Conservation (phyloP, 2,113 vertebrate species). For the Hypomesus transpacificus region DNA sequence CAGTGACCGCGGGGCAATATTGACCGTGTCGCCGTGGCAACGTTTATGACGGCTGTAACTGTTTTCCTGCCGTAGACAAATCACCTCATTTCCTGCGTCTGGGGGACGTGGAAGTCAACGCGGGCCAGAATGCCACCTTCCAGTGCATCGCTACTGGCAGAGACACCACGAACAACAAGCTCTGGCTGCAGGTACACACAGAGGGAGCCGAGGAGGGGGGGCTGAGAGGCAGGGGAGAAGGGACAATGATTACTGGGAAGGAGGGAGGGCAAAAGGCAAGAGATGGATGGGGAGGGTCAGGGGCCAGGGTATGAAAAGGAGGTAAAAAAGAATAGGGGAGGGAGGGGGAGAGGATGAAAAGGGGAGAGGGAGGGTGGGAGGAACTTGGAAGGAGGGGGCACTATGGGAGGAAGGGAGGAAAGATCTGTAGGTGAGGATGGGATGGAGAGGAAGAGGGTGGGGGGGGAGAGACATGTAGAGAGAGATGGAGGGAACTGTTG, state of each 20-base stretch:
- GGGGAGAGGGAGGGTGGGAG: too few relatives aligned
- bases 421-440: too few relatives aligned
- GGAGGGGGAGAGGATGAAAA: too few relatives aligned
- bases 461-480: background rate
- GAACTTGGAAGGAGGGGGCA: too few relatives aligned
- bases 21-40: slow-evolving; percentile 10
- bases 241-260: background rate
- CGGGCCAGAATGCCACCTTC: slow-evolving; percentile 97
- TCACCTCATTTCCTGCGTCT: slow-evolving; percentile 97
- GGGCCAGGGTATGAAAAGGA: too few relatives aligned
- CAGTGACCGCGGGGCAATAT: slow-evolving; percentile 3
- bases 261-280: background rate
- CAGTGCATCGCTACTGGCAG: slow-evolving; percentile 96
- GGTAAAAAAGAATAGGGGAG: too few relatives aligned
- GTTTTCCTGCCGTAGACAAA: slow-evolving; percentile 79
- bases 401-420: too few relatives aligned
- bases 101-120: slow-evolving; percentile 98
- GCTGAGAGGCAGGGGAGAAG: background rate
- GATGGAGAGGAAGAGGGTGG: background rate
- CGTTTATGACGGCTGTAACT: slow-evolving; percentile 36
- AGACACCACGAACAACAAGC: slow-evolving; percentile 90
- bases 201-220: background rate
- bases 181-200: slow-evolving; percentile 92
- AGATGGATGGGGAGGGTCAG: too few relatives aligned
- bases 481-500: slow-evolving; percentile 1